A percentile compares a stretch with the other conserved stretches of the same genome.
phyloP scores from a whole-genome alignment of 2,113 vertebrate genomes.

The Crotalus horridus region DNA sequence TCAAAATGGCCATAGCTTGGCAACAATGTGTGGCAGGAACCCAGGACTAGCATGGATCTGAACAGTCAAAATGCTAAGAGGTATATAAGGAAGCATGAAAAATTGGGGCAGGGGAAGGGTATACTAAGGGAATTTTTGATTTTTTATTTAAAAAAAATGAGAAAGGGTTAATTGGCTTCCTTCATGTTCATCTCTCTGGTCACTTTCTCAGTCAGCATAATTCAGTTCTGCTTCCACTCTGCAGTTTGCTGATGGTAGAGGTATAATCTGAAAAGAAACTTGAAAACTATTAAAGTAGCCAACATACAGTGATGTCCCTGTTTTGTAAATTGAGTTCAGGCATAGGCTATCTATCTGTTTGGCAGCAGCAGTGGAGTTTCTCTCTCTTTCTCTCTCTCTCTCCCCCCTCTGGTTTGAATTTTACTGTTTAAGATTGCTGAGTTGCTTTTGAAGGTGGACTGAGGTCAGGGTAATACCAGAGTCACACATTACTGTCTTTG shows the following conservation, averaged over 20 bases:
- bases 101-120: background rate
- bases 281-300: slow-evolving; percentile 77
- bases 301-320: slow-evolving; percentile 75
- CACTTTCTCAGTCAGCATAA: slow-evolving; percentile 54
- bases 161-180: slow-evolving; percentile 48
- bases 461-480: slow-evolving; percentile 75
- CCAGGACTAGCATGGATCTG: slow-evolving; percentile 37
- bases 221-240: slow-evolving; percentile 66
- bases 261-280: slow-evolving; percentile 77
- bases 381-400: slow-evolving; percentile 69
- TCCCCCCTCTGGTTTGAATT: slow-evolving; percentile 67
- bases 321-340: slow-evolving; percentile 81
- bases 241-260: slow-evolving; percentile 67
- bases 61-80: slow-evolving; percentile 38
- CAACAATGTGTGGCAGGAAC: slow-evolving; percentile 41
- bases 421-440: slow-evolving; percentile 77
- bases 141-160: slow-evolving; percentile 18
- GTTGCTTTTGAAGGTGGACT: slow-evolving; percentile 70
- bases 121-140: slow-evolving; percentile 20
- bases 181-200: slow-evolving; percentile 44
- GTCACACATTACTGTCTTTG: slow-evolving; percentile 79
- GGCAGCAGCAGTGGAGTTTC: slow-evolving; percentile 71
- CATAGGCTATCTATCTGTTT: slow-evolving; percentile 78
- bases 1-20: slow-evolving; percentile 52
- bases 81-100: slow-evolving; percentile 5